Evolutionary conservation across 1,140 invertebrate species (phyloP).

Genomic region (Cryptotermes secundus): DNA sequence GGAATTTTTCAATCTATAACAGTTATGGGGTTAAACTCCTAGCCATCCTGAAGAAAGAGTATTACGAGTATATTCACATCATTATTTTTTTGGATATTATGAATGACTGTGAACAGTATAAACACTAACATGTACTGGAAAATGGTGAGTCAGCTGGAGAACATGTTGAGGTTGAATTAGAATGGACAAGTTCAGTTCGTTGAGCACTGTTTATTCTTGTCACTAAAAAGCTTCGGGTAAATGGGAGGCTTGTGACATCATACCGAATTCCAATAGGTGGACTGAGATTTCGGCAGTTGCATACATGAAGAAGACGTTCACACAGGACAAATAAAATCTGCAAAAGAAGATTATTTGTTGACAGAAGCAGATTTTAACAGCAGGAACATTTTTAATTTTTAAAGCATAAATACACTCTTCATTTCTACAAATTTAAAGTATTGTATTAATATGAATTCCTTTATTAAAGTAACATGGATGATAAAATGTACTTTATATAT

Average conservation of each 20-base stretch:
- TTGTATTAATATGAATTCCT: no score
- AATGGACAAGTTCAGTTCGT: not conserved
- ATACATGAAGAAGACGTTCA: slow-evolving; percentile 71
- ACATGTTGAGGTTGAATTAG: slow-evolving; percentile 42
- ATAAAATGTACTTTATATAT: no score
- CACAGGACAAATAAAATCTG: slow-evolving; percentile 76
- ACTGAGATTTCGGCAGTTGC: slow-evolving; percentile 57
- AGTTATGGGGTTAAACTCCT: no score
- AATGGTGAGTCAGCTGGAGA: slow-evolving; percentile 46
- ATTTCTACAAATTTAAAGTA: no score
- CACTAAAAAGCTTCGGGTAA: slow-evolving; percentile 52
- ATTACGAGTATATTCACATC: no score
- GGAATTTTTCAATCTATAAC: no score
- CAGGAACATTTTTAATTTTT: no score
- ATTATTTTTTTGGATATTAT: no score
- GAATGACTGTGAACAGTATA: not conserved
- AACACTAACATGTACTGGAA: slow-evolving; percentile 43
- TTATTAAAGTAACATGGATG: no score
- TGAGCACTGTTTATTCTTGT: slow-evolving; percentile 37
- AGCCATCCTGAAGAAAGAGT: no score
- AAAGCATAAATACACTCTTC: no score
- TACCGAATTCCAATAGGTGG: slow-evolving; percentile 49
- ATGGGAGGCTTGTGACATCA: slow-evolving; percentile 45
- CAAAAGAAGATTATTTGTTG: slow-evolving; percentile 39
- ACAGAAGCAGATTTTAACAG: no score